Conservation (phyloP, 2,113 vertebrate genomes). For the Catharus minimus region DNA sequence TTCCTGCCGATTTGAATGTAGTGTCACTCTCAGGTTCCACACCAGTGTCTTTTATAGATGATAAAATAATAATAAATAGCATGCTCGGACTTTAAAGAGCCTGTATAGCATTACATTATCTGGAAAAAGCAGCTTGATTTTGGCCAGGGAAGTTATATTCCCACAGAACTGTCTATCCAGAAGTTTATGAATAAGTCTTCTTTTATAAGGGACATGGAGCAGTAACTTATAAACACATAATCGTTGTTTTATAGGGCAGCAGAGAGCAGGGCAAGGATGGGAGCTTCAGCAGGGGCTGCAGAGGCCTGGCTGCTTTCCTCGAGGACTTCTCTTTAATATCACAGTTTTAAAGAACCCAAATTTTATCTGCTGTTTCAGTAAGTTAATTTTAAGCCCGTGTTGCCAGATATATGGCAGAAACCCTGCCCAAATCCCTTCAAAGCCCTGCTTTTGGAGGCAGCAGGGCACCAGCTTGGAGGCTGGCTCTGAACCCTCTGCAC, state of each 20-base stretch:
- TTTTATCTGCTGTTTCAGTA: not conserved
- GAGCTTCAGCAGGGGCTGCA: not conserved
- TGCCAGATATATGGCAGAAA: not conserved
- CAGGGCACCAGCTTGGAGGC: not conserved
- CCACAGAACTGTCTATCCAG: conserved; percentile 12
- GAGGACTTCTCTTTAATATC: not conserved
- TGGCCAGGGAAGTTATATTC: conserved; percentile 18
- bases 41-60: not conserved
- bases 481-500: not conserved
- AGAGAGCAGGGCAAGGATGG: not conserved
- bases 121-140: not conserved
- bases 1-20: not conserved
- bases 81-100: not conserved
- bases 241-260: conserved; percentile 14
- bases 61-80: not conserved
- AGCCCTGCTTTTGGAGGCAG: not conserved
- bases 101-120: not conserved
- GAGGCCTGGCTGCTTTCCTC: not conserved
- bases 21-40: not conserved
- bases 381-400: not conserved
- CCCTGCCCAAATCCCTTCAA: not conserved
- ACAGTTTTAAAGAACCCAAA: not conserved
- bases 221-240: conserved; percentile 17
- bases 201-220: not conserved
- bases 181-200: conserved; percentile 1